Conservation (phyloP, 2,888 invertebrate species). For the Azorinus chamasolen region DNA sequence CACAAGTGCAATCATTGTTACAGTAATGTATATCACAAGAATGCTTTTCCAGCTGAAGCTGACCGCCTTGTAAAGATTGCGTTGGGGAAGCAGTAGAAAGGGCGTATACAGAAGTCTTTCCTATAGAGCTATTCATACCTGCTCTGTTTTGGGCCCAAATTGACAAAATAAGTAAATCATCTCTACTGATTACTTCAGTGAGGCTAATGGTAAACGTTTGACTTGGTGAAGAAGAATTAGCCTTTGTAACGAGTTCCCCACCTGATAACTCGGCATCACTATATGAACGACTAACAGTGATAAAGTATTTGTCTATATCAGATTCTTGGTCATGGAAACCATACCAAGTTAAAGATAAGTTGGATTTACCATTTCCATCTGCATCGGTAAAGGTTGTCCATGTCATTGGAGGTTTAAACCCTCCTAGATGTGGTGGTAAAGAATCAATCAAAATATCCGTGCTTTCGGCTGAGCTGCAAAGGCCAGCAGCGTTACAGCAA, state of each 20-base stretch:
- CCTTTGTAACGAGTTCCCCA: conserved; percentile 4
- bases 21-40: conserved; percentile 63
- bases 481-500: conserved; percentile 60
- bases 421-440: conserved; percentile 68
- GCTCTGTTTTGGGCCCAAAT: conserved; percentile 61
- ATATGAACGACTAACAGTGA: conserved; percentile 50
- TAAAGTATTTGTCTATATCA: conserved; percentile 38
- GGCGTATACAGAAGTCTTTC: conserved; percentile 43
- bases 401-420: conserved; percentile 48
- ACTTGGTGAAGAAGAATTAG: not conserved
- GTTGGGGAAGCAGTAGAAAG: not conserved
- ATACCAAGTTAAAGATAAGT: conserved; percentile 57
- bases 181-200: not conserved
- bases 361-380: not conserved
- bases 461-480: conserved; percentile 55
- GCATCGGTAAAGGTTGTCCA: conserved; percentile 48
- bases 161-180: conserved; percentile 43
- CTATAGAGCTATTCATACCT: conserved; percentile 51
- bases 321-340: conserved; percentile 66
- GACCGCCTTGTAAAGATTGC: conserved; percentile 8
- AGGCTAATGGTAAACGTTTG: conserved; percentile 13
- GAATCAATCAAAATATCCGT: conserved; percentile 61
- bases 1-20: conserved; percentile 66
- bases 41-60: conserved; percentile 58
- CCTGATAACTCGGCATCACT: conserved; percentile 51